Percentiles rank a stretch among this genome's conserved stretches.
These are phyloP conservation scores for Alces alces DNA, from an alignment of 2,113 vertebrate species.

Conservation along the genomic window DNA sequence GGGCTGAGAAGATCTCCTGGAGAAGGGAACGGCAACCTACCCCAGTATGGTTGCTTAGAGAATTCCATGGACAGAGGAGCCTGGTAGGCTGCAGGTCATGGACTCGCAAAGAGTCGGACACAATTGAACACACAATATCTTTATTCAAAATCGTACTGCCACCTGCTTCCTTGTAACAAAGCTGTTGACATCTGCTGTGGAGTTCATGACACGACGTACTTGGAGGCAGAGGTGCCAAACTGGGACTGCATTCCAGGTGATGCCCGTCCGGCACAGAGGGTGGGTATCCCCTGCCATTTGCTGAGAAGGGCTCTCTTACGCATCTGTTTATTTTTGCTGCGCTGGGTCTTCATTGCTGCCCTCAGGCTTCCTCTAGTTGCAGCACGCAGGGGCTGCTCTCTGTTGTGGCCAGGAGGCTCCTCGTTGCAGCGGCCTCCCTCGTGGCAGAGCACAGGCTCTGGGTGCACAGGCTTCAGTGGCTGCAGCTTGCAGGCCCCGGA, in stretches of 20 bases:
- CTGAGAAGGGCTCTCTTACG: not conserved
- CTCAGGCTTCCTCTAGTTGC: not conserved
- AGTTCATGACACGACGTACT: not conserved
- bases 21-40: not conserved
- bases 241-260: not conserved
- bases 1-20: not conserved
- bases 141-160: not conserved
- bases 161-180: not conserved
- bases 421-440: not conserved
- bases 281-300: not conserved
- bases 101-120: not conserved
- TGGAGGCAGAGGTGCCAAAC: not conserved
- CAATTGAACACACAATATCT: not conserved
- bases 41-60: not conserved
- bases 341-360: fast-evolving
- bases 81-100: not conserved
- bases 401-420: not conserved
- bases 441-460: fast-evolving
- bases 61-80: not conserved
- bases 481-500: not conserved
- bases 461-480: fast-evolving
- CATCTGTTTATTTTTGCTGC: fast-evolving
- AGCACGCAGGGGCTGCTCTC: not conserved
- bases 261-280: fast-evolving
- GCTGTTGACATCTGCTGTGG: not conserved